Base-by-base conservation (phyloP, 2,888 invertebrate species). In the Meandrusa payeni region DNA sequence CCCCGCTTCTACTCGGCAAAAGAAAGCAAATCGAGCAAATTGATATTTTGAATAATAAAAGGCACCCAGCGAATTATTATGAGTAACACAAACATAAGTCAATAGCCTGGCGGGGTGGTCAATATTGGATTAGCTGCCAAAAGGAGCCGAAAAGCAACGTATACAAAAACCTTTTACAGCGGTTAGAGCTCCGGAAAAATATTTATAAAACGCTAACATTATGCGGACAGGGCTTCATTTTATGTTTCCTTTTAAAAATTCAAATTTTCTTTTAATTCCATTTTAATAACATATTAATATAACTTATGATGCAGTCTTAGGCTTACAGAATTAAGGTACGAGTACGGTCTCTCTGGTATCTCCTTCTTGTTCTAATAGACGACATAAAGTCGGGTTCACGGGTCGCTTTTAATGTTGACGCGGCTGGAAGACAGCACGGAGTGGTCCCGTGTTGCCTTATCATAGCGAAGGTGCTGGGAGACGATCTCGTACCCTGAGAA, bases 131-230 rank as follows among this genome's bases (percentile, higher is more conserved):
- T 86, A 87, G 72, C 85, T 63, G 75, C 69, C 85, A 83, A 87
- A 87, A 87, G 86, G 87, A 87, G 80, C 76, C 85, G 85, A 86
- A 86, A 87, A 85, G 86, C 87, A 80, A 82, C 87, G 87, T 87
- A 85, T 87, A 87, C 87, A 87, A 85, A 86, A 87, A 87, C 86
- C 86, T 87, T 87, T 86, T 82, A 86, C 81, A 76, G 80, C 76
- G 78, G 85, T 81, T 80, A 80, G 71, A 78, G 60, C 67, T 61
- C 67, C 57, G 69, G 70, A 83, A 86, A 87, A 86, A 86, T 86
- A 79, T 85, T 85, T 83, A 82, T 82, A 69, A 78, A 83, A 74
- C 55, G 76, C 56, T 69, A 50, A 54, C 48, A 50, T 46, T 54
- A 51, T 57, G 57, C 55, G 69, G 83, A 82, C 67, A 52, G 47